Evolutionary conservation across 1,140 invertebrate genomes (phyloP).

Genomic region (Melanaphis sacchari): DNA sequence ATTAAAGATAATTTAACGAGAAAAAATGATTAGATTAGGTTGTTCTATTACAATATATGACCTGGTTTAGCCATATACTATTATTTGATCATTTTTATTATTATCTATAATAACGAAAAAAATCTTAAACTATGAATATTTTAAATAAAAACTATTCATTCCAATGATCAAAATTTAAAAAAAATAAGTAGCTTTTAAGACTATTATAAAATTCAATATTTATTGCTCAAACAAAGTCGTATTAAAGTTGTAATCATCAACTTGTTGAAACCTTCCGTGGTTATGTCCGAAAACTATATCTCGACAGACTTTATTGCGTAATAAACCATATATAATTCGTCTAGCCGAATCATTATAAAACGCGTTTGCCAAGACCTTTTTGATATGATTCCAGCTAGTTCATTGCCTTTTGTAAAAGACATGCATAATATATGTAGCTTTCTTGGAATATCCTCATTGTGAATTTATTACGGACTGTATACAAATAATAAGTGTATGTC

Average conservation of each 20-base stretch:
- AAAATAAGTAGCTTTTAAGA: not conserved
- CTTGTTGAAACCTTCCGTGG: constrained; percentile 22
- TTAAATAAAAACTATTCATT: not conserved
- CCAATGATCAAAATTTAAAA: not conserved
- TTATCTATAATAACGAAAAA: not conserved
- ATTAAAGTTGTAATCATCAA: not conserved
- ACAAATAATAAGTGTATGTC: not conserved
- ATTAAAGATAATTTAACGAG: not conserved
- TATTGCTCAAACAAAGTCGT: not conserved
- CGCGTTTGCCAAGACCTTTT: constrained; percentile 7
- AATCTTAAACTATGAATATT: not conserved
- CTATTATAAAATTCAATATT: not conserved
- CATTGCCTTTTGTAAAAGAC: not conserved
- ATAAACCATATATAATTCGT: constrained; percentile 2
- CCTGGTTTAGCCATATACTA: not conserved
- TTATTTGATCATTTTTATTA: not conserved
- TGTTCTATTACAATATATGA: not conserved
- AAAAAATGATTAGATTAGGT: not conserved
- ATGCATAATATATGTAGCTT: not conserved
- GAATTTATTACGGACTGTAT: not conserved
- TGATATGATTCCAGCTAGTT: not conserved
- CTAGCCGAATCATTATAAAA: not conserved
- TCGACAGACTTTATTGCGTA: not conserved
- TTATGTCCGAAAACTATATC: not conserved
- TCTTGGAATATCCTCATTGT: not conserved